phyloP scores from a whole-genome alignment of 2,113 vertebrate species.

The Cavia porcellus region DNA sequence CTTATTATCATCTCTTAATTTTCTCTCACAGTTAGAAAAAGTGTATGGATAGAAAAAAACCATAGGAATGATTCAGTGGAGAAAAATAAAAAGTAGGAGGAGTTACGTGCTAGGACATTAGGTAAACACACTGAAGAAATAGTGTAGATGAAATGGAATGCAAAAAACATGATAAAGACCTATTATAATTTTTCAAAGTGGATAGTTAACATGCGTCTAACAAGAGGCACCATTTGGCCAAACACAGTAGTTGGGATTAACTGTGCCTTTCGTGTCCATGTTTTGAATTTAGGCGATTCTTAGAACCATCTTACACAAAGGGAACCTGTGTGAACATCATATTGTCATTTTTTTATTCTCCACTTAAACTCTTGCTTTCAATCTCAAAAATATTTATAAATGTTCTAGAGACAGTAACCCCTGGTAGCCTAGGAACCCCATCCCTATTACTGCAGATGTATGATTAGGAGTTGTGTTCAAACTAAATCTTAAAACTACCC shows the following conservation, averaged over 20 bases:
- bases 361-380: slow-evolving; percentile 16
- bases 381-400: slow-evolving; percentile 38
- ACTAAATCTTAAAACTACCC: neutral
- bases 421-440: neutral
- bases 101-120: neutral
- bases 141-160: neutral
- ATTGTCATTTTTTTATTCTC: neutral
- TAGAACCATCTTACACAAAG: neutral
- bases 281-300: neutral
- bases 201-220: neutral
- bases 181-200: slow-evolving; percentile 14
- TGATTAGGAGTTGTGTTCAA: neutral
- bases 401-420: neutral
- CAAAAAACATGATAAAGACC: neutral
- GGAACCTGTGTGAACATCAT: neutral
- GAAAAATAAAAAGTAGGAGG: slow-evolving; percentile 20
- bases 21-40: neutral
- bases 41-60: neutral
- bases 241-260: neutral
- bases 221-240: neutral
- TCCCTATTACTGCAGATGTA: neutral
- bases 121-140: neutral
- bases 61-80: neutral
- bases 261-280: neutral
- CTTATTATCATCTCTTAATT: neutral